Percentiles rank a stretch among this genome's conserved stretches.
Conservation (phyloP, 2,113 vertebrate genomes). For the Upupa epops region DNA sequence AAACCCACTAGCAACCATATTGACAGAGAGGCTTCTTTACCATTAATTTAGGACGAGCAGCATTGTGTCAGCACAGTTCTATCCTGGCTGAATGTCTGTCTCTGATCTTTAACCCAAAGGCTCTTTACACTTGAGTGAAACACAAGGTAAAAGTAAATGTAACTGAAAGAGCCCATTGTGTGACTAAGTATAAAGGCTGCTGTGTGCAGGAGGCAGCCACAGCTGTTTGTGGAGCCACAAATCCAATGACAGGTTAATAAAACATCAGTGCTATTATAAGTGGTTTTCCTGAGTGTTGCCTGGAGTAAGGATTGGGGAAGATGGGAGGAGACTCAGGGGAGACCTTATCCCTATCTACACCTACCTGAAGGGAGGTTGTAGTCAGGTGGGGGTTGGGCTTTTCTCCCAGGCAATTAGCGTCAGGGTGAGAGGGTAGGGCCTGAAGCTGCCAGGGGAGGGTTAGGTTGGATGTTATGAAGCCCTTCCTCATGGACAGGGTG, state of each 20-base stretch:
- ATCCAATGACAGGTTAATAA: background rate
- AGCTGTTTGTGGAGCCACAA: background rate
- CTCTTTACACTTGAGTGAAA: conserved; percentile 48
- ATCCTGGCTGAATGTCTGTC: conserved; percentile 12
- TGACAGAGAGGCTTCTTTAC: background rate
- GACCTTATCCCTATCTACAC: no score
- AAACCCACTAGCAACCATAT: background rate
- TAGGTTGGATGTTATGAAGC: no score
- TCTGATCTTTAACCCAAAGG: conserved; percentile 39
- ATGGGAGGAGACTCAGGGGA: background rate
- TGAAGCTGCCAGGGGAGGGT: no score
- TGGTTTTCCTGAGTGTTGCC: conserved; percentile 65
- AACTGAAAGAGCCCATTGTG: conserved; percentile 35
- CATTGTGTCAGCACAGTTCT: background rate
- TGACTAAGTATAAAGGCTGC: conserved; percentile 21
- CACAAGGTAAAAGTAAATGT: conserved; percentile 27
- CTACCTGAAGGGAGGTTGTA: no score
- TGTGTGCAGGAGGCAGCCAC: background rate
- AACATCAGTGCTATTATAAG: conserved; percentile 60
- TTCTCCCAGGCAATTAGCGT: no score
- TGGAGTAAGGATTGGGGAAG: conserved; percentile 65
- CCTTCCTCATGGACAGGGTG: no score
- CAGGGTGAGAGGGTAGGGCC: no score
- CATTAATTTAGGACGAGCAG: background rate
- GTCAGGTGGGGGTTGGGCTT: no score